Percentiles rank a stretch among this genome's conserved stretches.
These are phyloP conservation scores for Galeopterus variegatus DNA, from an alignment of 2,113 vertebrate genomes.

Conservation along the genomic window DNA sequence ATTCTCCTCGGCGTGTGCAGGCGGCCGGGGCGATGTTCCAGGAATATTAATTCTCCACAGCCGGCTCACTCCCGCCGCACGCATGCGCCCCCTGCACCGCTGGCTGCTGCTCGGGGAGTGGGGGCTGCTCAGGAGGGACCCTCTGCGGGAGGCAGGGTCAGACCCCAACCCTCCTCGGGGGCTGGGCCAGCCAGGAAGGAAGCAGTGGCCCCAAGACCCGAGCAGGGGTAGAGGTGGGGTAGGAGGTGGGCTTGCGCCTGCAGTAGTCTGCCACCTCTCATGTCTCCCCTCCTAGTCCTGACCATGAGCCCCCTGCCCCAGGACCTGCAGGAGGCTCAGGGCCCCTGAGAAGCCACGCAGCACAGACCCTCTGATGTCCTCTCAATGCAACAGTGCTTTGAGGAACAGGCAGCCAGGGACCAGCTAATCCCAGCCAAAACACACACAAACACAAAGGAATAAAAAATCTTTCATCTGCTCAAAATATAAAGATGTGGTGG, in stretches of 20 bases:
- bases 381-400: constrained; percentile 65
- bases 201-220: neutral
- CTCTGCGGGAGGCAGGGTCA: neutral
- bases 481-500: constrained; percentile 66
- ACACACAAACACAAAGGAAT: constrained; percentile 42
- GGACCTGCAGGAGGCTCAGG: neutral
- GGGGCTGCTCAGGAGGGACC: neutral
- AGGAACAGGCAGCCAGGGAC: constrained; percentile 43
- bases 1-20: constrained; percentile 93
- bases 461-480: constrained; percentile 75
- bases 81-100: constrained; percentile 87
- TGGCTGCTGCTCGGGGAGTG: constrained; percentile 81
- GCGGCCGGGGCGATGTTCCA: constrained; percentile 92
- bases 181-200: neutral
- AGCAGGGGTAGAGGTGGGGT: neutral
- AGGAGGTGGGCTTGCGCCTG: neutral
- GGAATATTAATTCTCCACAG: constrained; percentile 92
- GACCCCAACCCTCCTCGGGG: neutral
- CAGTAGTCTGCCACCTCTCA: neutral
- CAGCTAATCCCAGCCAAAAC: constrained; percentile 36
- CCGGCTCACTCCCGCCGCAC: constrained; percentile 87
- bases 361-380: constrained; percentile 35
- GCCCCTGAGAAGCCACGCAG: neutral
- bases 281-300: neutral
- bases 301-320: neutral